Conservation (phyloP, 2,888 invertebrate genomes). For the Petrolisthes manimaculis region DNA sequence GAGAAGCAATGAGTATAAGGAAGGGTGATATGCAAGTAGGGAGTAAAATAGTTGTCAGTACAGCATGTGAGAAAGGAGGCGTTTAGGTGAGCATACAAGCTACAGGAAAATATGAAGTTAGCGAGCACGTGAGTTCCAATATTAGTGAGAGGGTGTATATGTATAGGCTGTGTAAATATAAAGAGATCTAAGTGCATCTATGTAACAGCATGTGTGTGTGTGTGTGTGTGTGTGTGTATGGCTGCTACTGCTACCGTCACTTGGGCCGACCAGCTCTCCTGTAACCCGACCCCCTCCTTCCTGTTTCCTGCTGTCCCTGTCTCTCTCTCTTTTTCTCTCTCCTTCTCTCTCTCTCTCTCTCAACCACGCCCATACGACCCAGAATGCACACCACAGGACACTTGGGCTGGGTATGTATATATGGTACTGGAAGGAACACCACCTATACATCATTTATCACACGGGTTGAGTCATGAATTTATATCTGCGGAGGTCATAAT, state of each 20-base stretch:
- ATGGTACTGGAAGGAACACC: too few species aligned
- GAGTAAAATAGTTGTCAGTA: conserved; percentile 7
- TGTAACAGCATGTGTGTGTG: neutral
- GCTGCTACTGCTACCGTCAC: neutral
- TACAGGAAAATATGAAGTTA: conserved; percentile 16
- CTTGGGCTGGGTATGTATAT: too few species aligned
- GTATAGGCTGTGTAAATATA: too few species aligned
- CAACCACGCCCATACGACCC: neutral
- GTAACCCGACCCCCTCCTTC: conserved; percentile 36
- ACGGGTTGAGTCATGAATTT: too few species aligned
- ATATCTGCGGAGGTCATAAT: too few species aligned
- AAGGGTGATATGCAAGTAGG: neutral
- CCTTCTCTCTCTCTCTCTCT: neutral
- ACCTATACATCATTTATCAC: too few species aligned
- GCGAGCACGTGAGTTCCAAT: too few species aligned
- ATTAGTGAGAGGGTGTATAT: too few species aligned
- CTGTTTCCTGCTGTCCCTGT: conserved; percentile 27
- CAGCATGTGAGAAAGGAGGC: neutral
- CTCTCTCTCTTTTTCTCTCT: neutral
- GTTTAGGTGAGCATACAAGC: neutral
- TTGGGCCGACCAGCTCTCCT: conserved; percentile 28
- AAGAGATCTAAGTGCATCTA: too few species aligned
- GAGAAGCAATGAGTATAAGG: neutral
- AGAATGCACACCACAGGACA: too few species aligned
- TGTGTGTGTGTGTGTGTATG: neutral